Conservation (phyloP, 1,140 invertebrate species). For the Frieseomelitta varia region DNA sequence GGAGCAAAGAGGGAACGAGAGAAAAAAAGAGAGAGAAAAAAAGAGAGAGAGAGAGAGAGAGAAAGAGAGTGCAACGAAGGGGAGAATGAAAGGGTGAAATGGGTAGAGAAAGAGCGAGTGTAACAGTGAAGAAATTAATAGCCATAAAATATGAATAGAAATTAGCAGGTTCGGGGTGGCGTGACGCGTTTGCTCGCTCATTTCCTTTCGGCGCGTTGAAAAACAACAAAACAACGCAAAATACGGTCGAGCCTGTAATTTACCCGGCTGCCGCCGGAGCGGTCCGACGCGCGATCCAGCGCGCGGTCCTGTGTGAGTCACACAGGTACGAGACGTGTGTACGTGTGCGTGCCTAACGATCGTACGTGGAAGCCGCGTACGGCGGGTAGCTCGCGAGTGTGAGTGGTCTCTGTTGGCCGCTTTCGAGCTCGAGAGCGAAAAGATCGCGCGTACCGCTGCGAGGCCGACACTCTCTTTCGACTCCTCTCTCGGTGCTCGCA, state of each 20-base stretch:
- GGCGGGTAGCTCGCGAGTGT: slow-evolving; percentile 38
- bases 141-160: slow-evolving; percentile 84
- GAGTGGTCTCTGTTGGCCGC: background rate
- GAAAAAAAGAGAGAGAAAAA: slow-evolving; percentile 27
- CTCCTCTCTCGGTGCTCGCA: slow-evolving; percentile 48
- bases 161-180: slow-evolving; percentile 83
- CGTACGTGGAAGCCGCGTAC: slow-evolving; percentile 45
- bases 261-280: slow-evolving; percentile 80
- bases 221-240: slow-evolving; percentile 83
- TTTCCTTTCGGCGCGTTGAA: slow-evolving; percentile 83
- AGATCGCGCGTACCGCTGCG: slow-evolving; percentile 20
- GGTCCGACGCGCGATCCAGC: slow-evolving; percentile 64
- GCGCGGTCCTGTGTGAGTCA: background rate
- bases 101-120: slow-evolving; percentile 60
- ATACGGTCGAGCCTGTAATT: slow-evolving; percentile 82
- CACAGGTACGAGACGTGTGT: background rate
- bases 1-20: background rate
- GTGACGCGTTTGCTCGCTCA: slow-evolving; percentile 83
- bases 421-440: slow-evolving; percentile 14
- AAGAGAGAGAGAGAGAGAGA: slow-evolving; percentile 55
- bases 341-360: background rate
- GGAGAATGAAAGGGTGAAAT: slow-evolving; percentile 26
- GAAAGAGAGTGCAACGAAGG: background rate
- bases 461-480: slow-evolving; percentile 11
- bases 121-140: slow-evolving; percentile 83